Percentiles rank a stretch among this genome's conserved stretches.
phyloP scores from a whole-genome alignment of 1,140 invertebrate species.

The Drosophila pachea region DNA sequence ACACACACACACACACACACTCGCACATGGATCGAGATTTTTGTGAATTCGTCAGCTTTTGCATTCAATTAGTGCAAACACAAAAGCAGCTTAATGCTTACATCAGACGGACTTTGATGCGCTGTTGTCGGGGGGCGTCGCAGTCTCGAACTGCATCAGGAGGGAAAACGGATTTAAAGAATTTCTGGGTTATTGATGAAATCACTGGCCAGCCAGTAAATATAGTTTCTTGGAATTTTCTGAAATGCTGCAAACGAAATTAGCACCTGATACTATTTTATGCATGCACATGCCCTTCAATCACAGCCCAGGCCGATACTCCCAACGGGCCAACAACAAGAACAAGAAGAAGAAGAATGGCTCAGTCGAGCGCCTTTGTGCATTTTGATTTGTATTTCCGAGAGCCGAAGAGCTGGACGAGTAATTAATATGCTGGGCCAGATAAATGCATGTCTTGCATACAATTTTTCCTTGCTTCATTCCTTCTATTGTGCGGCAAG shows the following conservation, averaged over 20 bases:
- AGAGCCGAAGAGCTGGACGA: background rate
- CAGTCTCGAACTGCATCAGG: no score
- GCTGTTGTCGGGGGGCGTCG: no score
- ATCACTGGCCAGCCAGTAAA: background rate
- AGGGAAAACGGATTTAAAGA: no score
- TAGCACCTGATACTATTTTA: constrained; percentile 1
- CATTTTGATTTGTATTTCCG: background rate
- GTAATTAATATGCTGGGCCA: constrained; percentile 5
- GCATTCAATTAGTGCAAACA: no score
- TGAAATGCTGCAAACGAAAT: constrained; percentile 4
- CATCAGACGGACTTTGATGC: no score
- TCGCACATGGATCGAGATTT: no score
- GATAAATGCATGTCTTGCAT: background rate
- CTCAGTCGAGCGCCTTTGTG: background rate
- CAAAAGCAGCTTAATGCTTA: no score
- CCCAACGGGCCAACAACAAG: background rate
- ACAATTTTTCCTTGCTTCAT: no score
- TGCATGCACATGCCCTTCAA: constrained; percentile 2
- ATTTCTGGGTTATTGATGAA: no score
- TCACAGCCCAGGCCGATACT: background rate
- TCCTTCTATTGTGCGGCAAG: no score
- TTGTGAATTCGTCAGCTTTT: no score
- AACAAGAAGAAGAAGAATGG: background rate
- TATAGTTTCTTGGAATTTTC: constrained; percentile 1
- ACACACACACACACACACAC: no score